These are phyloP conservation scores for Trichomalopsis sarcophagae DNA, from an alignment of 1,140 invertebrate genomes.

Conservation along the genomic window DNA sequence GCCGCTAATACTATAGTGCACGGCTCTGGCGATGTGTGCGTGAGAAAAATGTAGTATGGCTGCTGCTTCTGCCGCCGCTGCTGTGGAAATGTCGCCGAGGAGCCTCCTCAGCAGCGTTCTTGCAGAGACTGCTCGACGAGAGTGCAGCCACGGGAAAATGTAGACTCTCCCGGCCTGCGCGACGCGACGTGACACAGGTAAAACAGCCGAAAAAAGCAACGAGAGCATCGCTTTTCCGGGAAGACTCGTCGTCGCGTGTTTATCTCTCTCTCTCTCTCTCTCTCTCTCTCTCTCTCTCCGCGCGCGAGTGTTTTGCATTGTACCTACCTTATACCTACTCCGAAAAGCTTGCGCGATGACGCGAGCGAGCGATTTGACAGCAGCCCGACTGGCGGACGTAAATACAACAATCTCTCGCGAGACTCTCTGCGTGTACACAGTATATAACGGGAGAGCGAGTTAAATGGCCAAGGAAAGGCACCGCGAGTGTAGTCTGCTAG, in stretches of 20 bases:
- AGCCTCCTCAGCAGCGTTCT: neutral
- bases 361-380: neutral
- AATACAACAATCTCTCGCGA: neutral
- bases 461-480: no score
- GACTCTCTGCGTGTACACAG: no score
- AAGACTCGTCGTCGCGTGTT: no score
- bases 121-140: neutral
- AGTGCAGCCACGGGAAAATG: constrained; percentile 6
- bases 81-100: neutral
- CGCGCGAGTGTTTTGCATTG: no score
- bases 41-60: constrained; percentile 26
- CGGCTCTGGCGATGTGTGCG: neutral
- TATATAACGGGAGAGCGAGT: no score
- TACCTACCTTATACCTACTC: no score
- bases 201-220: neutral
- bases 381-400: neutral
- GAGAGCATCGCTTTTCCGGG: no score
- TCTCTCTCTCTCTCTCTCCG: no score
- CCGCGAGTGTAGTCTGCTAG: no score
- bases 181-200: constrained; percentile 26
- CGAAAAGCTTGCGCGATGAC: no score
- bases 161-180: constrained; percentile 19
- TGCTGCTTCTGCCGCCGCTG: constrained; percentile 6
- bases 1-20: neutral
- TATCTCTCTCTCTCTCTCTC: no score